Evolutionary conservation across 2,888 invertebrate genomes (phyloP).

Genomic region (Hydroisotoma schaefferi): DNA sequence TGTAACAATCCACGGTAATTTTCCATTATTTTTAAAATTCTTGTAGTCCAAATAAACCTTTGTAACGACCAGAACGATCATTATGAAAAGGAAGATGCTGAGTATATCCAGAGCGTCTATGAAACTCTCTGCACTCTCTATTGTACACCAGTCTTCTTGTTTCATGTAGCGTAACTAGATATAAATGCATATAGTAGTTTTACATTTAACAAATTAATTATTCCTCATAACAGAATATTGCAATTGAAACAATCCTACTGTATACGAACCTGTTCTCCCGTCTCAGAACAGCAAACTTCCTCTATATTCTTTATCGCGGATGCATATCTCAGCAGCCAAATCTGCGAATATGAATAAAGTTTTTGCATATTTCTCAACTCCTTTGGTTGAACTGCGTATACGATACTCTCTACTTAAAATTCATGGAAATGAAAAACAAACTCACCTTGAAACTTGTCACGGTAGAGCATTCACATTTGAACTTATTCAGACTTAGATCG

Average conservation of each 20-base stretch:
- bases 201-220: background rate
- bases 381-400: too few species aligned
- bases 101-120: slow-evolving; percentile 62
- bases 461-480: slow-evolving; percentile 77
- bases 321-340: slow-evolving; percentile 59
- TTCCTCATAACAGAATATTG: background rate
- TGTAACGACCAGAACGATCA: slow-evolving; percentile 68
- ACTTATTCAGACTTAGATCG: slow-evolving; percentile 61
- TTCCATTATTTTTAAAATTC: slow-evolving; percentile 71
- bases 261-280: slow-evolving; percentile 52
- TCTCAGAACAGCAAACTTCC: slow-evolving; percentile 67
- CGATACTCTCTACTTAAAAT: background rate
- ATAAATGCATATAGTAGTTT: slow-evolving; percentile 4
- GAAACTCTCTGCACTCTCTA: slow-evolving; percentile 27
- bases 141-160: slow-evolving; percentile 44
- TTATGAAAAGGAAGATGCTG: slow-evolving; percentile 64
- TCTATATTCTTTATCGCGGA: slow-evolving; percentile 64
- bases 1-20: slow-evolving; percentile 77
- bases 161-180: slow-evolving; percentile 41
- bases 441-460: slow-evolving; percentile 69
- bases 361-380: too few species aligned
- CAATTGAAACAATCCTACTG: background rate
- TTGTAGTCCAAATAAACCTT: slow-evolving; percentile 79
- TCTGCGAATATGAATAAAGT: slow-evolving; percentile 50
- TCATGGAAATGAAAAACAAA: background rate